A percentile compares a stretch with the other conserved stretches of the same genome.
Evolutionary conservation across 2,113 vertebrate genomes (phyloP).

Genomic region (Diadophis punctatus): DNA sequence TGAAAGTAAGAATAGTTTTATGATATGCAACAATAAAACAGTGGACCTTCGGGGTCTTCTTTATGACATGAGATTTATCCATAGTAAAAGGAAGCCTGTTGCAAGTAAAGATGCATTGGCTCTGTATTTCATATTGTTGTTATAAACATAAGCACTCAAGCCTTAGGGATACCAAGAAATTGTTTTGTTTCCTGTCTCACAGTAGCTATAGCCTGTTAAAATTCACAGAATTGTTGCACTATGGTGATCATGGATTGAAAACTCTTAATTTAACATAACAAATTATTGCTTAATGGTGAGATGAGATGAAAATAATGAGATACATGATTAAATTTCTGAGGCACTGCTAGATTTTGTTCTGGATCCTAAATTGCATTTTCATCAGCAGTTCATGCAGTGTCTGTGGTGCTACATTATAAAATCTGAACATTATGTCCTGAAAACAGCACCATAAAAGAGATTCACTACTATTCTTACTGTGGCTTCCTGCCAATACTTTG

Average conservation of each 20-base stretch:
- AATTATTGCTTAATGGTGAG: constrained; percentile 45
- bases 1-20: not conserved
- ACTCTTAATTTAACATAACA: constrained; percentile 32
- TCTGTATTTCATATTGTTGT: not conserved
- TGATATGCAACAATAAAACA: not conserved
- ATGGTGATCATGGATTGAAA: not conserved
- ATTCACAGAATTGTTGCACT: not conserved
- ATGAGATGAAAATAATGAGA: constrained; percentile 46
- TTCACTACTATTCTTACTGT: constrained; percentile 58
- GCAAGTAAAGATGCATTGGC: not conserved
- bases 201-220: constrained; percentile 1
- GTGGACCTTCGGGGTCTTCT: not conserved
- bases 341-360: constrained; percentile 42
- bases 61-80: not conserved
- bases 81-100: not conserved
- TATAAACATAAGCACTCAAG: constrained; percentile 1
- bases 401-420: constrained; percentile 54
- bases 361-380: constrained; percentile 60
- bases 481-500: constrained; percentile 48
- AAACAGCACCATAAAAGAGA: constrained; percentile 61
- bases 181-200: not conserved
- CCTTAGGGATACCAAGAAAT: constrained; percentile 16
- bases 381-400: constrained; percentile 45
- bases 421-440: constrained; percentile 51
- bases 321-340: constrained; percentile 55